Evolutionary conservation across 2,113 vertebrate genomes (phyloP).

Genomic region (Cyanoderma ruficeps): DNA sequence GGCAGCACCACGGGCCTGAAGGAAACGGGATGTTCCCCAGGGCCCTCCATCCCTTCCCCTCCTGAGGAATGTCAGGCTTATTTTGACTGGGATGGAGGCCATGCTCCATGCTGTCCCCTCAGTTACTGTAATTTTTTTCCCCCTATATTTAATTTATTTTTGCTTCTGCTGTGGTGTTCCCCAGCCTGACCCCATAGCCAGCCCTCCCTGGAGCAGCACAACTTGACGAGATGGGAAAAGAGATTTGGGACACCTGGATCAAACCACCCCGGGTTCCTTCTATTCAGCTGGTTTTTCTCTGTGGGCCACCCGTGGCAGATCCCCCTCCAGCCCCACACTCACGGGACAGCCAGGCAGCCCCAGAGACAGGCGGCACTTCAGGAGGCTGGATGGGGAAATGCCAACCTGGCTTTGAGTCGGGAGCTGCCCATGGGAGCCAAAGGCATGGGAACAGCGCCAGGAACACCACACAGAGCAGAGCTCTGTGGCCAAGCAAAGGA

Average conservation of each 20-base stretch:
- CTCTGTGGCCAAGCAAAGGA: neutral
- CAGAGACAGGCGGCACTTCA: neutral
- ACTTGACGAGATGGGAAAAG: fast-evolving
- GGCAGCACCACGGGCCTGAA: too few species aligned
- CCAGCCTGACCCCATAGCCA: neutral
- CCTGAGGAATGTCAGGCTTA: fast-evolving
- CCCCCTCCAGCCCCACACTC: neutral
- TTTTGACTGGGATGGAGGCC: neutral
- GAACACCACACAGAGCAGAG: fast-evolving
- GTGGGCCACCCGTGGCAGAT: too few species aligned
- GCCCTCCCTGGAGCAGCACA: neutral
- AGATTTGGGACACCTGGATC: neutral
- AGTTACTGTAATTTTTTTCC: neutral
- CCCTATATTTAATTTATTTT: neutral
- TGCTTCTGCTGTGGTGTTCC: neutral
- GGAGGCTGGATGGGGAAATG: neutral
- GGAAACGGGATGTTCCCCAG: neutral
- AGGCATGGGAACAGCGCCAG: neutral
- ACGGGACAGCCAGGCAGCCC: neutral
- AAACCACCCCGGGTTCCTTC: neutral
- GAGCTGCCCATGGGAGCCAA: neutral
- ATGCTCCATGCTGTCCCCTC: fast-evolving
- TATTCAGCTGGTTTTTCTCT: neutral
- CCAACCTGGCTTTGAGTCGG: fast-evolving
- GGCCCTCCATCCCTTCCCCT: neutral